Evolutionary conservation across 2,113 vertebrate genomes (phyloP), one percentile per base, ranked within the genome.

Genomic region (Lasiurus cinereus): DNA sequence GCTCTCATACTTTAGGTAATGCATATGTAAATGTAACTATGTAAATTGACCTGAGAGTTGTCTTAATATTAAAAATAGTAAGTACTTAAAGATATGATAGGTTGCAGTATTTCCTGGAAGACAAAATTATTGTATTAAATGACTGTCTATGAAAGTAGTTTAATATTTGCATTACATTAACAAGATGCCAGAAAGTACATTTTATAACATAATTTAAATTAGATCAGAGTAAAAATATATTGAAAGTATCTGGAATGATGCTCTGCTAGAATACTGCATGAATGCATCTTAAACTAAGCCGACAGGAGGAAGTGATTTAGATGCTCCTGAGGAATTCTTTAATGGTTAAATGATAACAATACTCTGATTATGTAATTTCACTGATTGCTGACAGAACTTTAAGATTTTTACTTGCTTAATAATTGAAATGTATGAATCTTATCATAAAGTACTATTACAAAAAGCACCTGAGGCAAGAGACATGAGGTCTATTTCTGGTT

Each of bases 61-160:
- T 8, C 11, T 82, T 39, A 14, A n/a, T 80, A 66, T 93, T 94
- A 74, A 96, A 93, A 95, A 70, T 86, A 89, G 18, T 16, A 73
- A 77, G 27, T 72, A 39, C 12, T 79, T 96, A 48, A 85, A 78
- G 54, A 22, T 43, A 69, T 56, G 10, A 67, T 54, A 78, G 14
- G 5, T 64, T 86, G 19, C 2, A 73, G 14, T 73, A 73, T 39
- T 73, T 90, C 50, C 82, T 36, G 29, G 6, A 43, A 73, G 76
- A 73, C 31, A 84, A 66, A 92, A 82, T 70, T 78, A 59, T 78
- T 74, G 46, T 56, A 43, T 70, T 73, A 92, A 93, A 88, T 88
- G 24, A 39, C 24, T 50, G 15, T 21, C 31, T 94, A 82, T 62
- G 43, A 90, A 83, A 91, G 8, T 67, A 3, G 3, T 85, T 91